A percentile compares a stretch with the other conserved stretches of the same genome.
These are phyloP conservation scores for Mythimna lalbum DNA, from an alignment of 2,888 invertebrate species.

Conservation along the genomic window DNA sequence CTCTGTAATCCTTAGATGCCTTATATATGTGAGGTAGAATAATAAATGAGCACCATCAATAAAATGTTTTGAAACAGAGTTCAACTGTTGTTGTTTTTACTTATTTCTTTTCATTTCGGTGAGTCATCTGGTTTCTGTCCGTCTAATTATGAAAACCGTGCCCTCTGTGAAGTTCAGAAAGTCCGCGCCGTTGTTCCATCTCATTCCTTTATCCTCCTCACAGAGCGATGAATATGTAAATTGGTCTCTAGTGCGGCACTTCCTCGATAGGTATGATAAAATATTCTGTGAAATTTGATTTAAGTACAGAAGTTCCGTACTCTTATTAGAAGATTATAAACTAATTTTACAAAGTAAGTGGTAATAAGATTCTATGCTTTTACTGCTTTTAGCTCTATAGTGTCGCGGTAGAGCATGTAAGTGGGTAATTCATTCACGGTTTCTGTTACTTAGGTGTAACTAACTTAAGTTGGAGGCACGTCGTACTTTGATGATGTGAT, in stretches of 20 bases:
- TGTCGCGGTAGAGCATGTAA: slow-evolving; percentile 7
- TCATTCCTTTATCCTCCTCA: slow-evolving; percentile 65
- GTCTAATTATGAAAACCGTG: slow-evolving; percentile 53
- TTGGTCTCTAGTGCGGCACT: slow-evolving; percentile 61
- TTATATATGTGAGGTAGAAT: slow-evolving; percentile 54
- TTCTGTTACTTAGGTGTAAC: slow-evolving; percentile 42
- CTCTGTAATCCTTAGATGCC: slow-evolving; percentile 49
- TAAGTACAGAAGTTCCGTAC: slow-evolving; percentile 48
- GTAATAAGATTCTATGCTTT: slow-evolving; percentile 36
- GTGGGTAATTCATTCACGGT: slow-evolving; percentile 22
- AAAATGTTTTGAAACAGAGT: slow-evolving; percentile 30
- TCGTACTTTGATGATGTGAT: slow-evolving; percentile 10
- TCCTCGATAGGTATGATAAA: slow-evolving; percentile 56
- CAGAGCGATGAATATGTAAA: slow-evolving; percentile 73
- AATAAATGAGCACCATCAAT: slow-evolving; percentile 42
- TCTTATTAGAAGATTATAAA: slow-evolving; percentile 55
- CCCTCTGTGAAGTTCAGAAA: slow-evolving; percentile 52
- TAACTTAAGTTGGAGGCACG: slow-evolving; percentile 4
- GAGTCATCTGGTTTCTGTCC: slow-evolving; percentile 31
- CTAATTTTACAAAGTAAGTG: slow-evolving; percentile 43
- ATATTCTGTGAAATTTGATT: slow-evolving; percentile 64
- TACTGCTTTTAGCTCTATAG: slow-evolving; percentile 37
- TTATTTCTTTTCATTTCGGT: slow-evolving; percentile 27
- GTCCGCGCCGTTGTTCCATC: slow-evolving; percentile 63
- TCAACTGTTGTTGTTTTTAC: slow-evolving; percentile 12